Percentiles rank a stretch among this genome's conserved stretches.
These are phyloP conservation scores for Manacus vitellinus DNA, from an alignment of 2,113 vertebrate species.

Conservation along the genomic window DNA sequence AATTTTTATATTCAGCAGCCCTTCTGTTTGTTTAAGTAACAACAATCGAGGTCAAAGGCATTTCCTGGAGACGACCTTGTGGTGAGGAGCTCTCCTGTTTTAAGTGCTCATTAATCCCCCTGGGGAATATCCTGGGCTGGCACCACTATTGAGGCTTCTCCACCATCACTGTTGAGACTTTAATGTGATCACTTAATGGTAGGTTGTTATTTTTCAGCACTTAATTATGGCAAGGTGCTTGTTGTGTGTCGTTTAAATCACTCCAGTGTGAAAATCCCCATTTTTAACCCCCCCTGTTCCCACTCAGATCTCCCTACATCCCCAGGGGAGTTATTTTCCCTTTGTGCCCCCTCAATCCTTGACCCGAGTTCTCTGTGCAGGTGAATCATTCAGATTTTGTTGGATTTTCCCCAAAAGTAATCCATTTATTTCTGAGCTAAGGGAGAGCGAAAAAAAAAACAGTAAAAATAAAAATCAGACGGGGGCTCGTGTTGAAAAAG, in stretches of 20 bases:
- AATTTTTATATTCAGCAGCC: not conserved
- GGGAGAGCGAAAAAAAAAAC: not conserved
- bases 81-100: not conserved
- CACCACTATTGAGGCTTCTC: not conserved
- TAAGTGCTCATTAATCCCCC: not conserved
- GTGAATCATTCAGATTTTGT: not conserved
- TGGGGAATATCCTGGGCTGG: not conserved
- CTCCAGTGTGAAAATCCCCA: not conserved
- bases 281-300: not conserved
- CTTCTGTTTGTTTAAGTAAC: conserved; percentile 22
- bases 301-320: not conserved
- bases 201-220: conserved; percentile 9
- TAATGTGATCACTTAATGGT: not conserved
- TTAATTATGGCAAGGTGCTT: not conserved
- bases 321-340: not conserved
- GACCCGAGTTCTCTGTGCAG: not conserved
- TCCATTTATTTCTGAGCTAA: not conserved
- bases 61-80: conserved; percentile 19
- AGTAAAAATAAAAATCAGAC: not conserved
- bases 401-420: not conserved
- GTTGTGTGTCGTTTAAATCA: not conserved
- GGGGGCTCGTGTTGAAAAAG: not conserved
- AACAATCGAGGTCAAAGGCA: not conserved
- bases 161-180: not conserved
- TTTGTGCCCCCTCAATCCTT: not conserved